Percentiles rank a stretch among this genome's conserved stretches.
phyloP scores from a whole-genome alignment of 2,888 invertebrate genomes.

The Synanthedon andrenaeformis region DNA sequence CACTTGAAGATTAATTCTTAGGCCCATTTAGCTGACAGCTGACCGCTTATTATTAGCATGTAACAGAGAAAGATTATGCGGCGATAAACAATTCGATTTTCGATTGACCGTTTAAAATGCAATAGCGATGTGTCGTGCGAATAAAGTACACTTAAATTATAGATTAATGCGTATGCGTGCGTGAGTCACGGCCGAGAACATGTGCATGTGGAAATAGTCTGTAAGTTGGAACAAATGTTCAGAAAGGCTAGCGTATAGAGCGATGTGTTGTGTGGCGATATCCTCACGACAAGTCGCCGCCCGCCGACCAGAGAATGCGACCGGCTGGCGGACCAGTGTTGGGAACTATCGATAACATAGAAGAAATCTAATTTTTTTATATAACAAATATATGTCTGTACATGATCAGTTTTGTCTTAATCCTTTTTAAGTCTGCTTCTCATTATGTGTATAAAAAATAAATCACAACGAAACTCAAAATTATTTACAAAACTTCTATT shows the following conservation, averaged over 20 bases:
- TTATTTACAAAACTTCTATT: too few species aligned
- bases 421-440: too few species aligned
- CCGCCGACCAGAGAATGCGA: constrained; percentile 55
- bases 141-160: constrained; percentile 40
- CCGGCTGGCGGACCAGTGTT: constrained; percentile 61
- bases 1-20: constrained; percentile 11
- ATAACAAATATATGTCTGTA: background rate
- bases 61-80: constrained; percentile 24
- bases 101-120: constrained; percentile 27
- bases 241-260: constrained; percentile 30
- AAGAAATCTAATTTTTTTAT: background rate
- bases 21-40: constrained; percentile 15
- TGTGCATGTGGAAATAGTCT: constrained; percentile 63
- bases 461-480: too few species aligned
- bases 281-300: constrained; percentile 51
- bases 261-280: constrained; percentile 32
- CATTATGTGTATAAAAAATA: too few species aligned
- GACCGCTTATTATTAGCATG: constrained; percentile 17
- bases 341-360: constrained; percentile 29
- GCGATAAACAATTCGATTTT: constrained; percentile 41
- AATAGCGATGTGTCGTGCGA: constrained; percentile 22
- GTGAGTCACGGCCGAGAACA: constrained; percentile 61
- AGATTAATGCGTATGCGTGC: constrained; percentile 44
- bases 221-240: constrained; percentile 56
- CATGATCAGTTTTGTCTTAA: too few species aligned